These are phyloP conservation scores for Ictalurus punctatus DNA, from an alignment of 2,113 vertebrate species.

Conservation along the genomic window DNA sequence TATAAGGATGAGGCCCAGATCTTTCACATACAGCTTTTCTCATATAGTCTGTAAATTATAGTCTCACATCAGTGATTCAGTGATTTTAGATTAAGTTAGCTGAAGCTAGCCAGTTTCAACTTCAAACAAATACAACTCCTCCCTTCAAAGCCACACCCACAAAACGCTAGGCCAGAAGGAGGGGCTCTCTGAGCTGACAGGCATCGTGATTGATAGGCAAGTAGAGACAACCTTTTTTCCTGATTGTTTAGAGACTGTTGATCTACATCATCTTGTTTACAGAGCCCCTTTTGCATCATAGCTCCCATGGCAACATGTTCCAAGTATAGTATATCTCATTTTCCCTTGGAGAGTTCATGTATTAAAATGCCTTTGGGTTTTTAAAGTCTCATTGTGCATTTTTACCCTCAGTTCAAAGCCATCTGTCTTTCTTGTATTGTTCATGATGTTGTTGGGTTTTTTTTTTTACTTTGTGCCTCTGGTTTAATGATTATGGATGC, in stretches of 20 bases:
- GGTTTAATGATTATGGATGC: not conserved
- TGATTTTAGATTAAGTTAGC: not conserved
- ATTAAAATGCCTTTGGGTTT: not conserved
- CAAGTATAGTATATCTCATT: not conserved
- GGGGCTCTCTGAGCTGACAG: not conserved
- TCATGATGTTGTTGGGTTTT: not conserved
- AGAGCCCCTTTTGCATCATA: not conserved
- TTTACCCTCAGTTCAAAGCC: not conserved
- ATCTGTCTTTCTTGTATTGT: not conserved
- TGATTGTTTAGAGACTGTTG: not conserved
- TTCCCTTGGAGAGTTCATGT: not conserved
- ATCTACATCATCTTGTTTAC: not conserved
- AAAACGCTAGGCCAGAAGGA: not conserved
- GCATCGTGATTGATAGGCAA: not conserved
- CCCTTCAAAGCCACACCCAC: not conserved
- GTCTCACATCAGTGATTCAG: not conserved
- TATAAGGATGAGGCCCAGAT: not conserved
- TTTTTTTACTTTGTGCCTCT: not conserved
- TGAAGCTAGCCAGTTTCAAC: not conserved
- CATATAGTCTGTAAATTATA: not conserved
- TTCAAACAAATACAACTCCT: not conserved
- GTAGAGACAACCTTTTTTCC: not conserved
- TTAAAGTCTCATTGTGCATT: not conserved
- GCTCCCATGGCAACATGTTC: not conserved
- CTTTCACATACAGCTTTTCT: not conserved